These are phyloP conservation scores for Stichodactyla helianthus DNA, from an alignment of 64 coral and sea anemone genomes.

Conservation along the genomic window DNA sequence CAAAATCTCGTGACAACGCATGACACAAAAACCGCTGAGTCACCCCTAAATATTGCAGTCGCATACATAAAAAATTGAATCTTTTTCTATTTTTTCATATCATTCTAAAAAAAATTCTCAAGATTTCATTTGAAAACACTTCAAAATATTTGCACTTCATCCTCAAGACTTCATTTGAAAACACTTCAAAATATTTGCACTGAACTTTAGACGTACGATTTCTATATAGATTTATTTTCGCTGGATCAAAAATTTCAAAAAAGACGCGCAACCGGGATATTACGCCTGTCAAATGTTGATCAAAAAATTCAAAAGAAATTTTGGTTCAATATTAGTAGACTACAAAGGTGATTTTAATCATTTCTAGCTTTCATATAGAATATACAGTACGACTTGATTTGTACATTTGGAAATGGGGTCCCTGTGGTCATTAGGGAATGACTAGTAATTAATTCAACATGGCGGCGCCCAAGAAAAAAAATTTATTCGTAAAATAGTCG, in stretches of 20 bases:
- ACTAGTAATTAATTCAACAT: constrained; percentile 36
- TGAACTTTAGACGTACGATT: background rate
- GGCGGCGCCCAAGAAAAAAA: constrained; percentile 21
- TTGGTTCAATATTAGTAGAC: too few relatives aligned
- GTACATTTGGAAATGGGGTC: background rate
- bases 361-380: too few relatives aligned
- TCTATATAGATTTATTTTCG: background rate
- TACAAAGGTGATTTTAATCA: too few relatives aligned
- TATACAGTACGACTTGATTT: too few relatives aligned
- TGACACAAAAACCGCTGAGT: background rate
- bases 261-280: too few relatives aligned
- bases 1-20: constrained; percentile 12
- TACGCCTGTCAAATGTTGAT: too few relatives aligned
- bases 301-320: too few relatives aligned
- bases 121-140: too few relatives aligned
- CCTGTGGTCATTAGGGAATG: background rate
- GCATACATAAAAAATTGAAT: background rate
- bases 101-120: background rate
- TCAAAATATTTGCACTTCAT: background rate
- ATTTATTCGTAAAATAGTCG: background rate
- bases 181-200: background rate
- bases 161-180: too few relatives aligned
- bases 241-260: too few relatives aligned
- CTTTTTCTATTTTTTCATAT: background rate
- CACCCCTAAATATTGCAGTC: background rate